Evolutionary conservation across 2,888 invertebrate genomes (phyloP).

Genomic region (Drosophila nr. perissopoda): DNA sequence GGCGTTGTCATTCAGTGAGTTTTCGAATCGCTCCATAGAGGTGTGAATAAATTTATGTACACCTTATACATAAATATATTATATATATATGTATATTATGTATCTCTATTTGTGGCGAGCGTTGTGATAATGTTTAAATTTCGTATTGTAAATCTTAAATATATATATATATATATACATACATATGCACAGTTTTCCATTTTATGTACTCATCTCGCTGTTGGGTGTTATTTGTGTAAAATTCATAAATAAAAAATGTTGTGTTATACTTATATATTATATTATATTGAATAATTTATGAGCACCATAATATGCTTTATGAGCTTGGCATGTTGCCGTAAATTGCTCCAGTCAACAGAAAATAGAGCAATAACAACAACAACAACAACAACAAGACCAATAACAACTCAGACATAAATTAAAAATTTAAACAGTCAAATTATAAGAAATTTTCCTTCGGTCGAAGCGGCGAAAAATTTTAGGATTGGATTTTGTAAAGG

Average conservation of each 20-base stretch:
- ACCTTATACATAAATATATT: conserved; percentile 19
- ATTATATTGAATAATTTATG: conserved; percentile 78
- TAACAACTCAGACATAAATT: conserved; percentile 63
- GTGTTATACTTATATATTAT: conserved; percentile 37
- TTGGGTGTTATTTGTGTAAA: conserved; percentile 44
- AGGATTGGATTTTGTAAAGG: conserved; percentile 11
- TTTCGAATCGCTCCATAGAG: conserved; percentile 59
- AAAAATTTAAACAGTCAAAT: conserved; percentile 58
- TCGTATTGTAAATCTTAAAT: conserved; percentile 44
- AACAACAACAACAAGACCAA: conserved; percentile 24
- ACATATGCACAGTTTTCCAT: conserved; percentile 12
- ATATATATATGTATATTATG: not conserved
- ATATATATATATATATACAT: conserved; percentile 1
- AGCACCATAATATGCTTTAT: conserved; percentile 76
- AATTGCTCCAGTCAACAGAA: conserved; percentile 78
- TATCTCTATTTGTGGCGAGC: conserved; percentile 9
- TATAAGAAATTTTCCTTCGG: conserved; percentile 71
- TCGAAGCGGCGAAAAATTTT: conserved; percentile 30
- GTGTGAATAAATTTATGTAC: conserved; percentile 75
- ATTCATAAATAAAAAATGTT: conserved; percentile 65
- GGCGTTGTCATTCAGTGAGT: conserved; percentile 69
- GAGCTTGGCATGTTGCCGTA: conserved; percentile 79
- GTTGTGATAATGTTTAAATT: conserved; percentile 53
- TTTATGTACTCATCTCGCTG: conserved; percentile 21
- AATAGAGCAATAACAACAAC: conserved; percentile 38